Evolutionary conservation across 2,888 invertebrate species (phyloP).

Genomic region (Temnothorax ravouxi): DNA sequence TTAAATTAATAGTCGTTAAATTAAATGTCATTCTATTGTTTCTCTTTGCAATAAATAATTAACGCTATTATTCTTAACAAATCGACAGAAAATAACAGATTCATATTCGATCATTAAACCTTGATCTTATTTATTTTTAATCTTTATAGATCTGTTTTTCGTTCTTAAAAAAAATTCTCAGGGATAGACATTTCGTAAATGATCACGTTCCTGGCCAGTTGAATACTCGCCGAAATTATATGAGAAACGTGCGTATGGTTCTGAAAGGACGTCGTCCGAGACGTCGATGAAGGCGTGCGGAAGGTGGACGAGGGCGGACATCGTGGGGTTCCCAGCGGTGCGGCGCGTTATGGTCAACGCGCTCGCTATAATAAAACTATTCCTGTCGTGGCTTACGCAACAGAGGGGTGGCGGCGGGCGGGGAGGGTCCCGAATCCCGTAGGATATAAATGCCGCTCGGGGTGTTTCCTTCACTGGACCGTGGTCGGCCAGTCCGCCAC

Average conservation of each 20-base stretch:
- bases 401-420: slow-evolving; percentile 17
- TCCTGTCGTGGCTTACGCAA: slow-evolving; percentile 64
- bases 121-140: background rate
- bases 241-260: slow-evolving; percentile 7
- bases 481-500: slow-evolving; percentile 66
- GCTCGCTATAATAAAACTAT: slow-evolving; percentile 84
- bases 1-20: background rate
- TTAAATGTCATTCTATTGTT: background rate
- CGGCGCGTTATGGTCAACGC: slow-evolving; percentile 76
- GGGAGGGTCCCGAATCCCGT: slow-evolving; percentile 62
- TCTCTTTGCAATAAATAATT: background rate
- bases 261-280: slow-evolving; percentile 35
- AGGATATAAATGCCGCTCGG: slow-evolving; percentile 79
- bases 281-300: slow-evolving; percentile 9
- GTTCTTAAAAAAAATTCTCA: background rate
- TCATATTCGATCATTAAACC: background rate
- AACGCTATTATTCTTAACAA: background rate
- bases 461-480: slow-evolving; percentile 79
- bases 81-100: background rate
- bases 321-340: slow-evolving; percentile 51
- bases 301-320: background rate
- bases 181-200: background rate
- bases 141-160: background rate
- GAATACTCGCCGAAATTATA: slow-evolving; percentile 25
- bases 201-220: background rate